phyloP scores from a whole-genome alignment of 1,140 invertebrate genomes.

The Octopus bimaculoides region DNA sequence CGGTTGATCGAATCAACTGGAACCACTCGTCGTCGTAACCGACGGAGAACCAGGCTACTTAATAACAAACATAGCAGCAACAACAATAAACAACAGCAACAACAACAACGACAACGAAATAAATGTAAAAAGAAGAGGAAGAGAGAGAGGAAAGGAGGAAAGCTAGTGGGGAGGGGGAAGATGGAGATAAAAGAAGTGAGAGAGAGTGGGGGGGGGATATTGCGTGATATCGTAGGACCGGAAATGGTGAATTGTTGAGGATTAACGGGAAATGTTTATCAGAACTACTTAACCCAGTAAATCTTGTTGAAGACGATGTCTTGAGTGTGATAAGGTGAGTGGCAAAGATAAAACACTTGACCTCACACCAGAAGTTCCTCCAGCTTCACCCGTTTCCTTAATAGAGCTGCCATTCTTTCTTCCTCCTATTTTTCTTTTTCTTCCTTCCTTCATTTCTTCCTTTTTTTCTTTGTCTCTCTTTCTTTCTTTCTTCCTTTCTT shows the following conservation, averaged over 20 bases:
- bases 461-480: not conserved
- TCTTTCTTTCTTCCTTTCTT: not conserved
- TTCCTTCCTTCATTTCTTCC: not conserved
- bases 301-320: too few species aligned
- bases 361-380: not conserved
- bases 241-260: too few species aligned
- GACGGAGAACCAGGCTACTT: too few species aligned
- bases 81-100: not conserved
- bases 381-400: not conserved
- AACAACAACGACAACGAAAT: not conserved
- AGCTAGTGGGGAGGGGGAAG: not conserved
- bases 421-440: not conserved
- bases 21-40: too few species aligned
- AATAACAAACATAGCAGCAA: too few species aligned
- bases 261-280: too few species aligned
- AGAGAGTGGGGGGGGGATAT: not conserved
- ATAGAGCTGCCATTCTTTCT: not conserved
- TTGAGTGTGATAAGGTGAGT: too few species aligned
- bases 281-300: too few species aligned
- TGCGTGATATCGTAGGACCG: too few species aligned
- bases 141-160: not conserved
- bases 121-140: not conserved
- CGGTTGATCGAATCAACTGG: too few species aligned
- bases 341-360: not conserved
- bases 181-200: not conserved